Base-by-base conservation (phyloP, 2,797 vertebrate species). In the Gymnodraco acuticeps region DNA sequence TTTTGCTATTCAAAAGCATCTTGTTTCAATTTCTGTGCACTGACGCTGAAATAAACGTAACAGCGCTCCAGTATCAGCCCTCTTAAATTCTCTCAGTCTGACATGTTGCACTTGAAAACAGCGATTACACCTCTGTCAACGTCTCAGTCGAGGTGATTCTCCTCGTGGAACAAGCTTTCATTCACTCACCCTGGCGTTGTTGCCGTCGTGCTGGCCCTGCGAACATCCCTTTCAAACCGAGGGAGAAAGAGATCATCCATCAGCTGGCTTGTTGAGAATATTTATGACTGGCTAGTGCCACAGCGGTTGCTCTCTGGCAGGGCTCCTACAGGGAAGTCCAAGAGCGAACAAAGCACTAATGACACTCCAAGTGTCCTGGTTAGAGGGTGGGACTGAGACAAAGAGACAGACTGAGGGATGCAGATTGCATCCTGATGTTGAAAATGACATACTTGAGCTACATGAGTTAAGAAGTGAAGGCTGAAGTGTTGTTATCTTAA, bases 261-360 rank as follows among this genome's bases (percentile, higher is more conserved):
- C 91, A 92, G 85, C 84, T 15, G 81, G 83, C 88, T 86, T 88
- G 86, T 92, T 91, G 87, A 88, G 91, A 91, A 89, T 93, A 91
- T 92, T 93, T 92, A 92, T 89, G 89, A 89, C 86, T 83, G 82
- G 81, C 85, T 86, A 67, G 89, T 86, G 87, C 81, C 86, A 87
- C 87, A 65, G 87, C 46, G 62, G 83, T 90, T 88, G 84, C 83
- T 92, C 84, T 69, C 81, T 87, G 77, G 84, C 85, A 80, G 81
- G 77, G 63, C 83, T 82, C 83, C 77, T 76, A 53, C 75, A 74
- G 82, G 55, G 80, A 72, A 85, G 85, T 78, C 87, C 80, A 70
- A 74, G 89, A 78, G 46, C 16, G 59, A 67, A 71, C 78, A 73
- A 70, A 86, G 84, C 75, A 43, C 51, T 80, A 82, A 87, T 86